phyloP scores from a whole-genome alignment of 2,113 vertebrate species.

The Platichthys flesus region DNA sequence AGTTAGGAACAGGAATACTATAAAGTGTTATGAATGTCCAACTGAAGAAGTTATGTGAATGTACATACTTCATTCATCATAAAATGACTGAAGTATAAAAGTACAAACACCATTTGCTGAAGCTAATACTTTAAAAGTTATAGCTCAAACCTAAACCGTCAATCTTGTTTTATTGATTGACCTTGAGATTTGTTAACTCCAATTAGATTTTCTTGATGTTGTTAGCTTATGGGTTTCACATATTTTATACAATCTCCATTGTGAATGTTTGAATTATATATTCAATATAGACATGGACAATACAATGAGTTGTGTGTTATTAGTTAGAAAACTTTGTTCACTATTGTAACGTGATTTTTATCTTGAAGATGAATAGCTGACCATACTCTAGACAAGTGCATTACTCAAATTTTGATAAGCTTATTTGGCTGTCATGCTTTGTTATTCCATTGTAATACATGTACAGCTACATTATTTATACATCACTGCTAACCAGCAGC shows the following conservation, averaged over 20 bases:
- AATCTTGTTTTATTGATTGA: too few relatives aligned
- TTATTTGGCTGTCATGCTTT: not conserved
- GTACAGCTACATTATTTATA: not conserved
- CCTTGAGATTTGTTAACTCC: too few relatives aligned
- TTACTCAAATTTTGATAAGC: not conserved
- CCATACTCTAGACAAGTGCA: not conserved
- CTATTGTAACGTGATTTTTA: not conserved
- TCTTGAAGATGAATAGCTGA: not conserved
- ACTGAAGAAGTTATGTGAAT: not conserved
- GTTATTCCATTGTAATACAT: not conserved
- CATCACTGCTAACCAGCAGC: too few relatives aligned
- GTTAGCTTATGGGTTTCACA: too few relatives aligned
- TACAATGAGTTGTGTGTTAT: not conserved
- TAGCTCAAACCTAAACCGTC: too few relatives aligned
- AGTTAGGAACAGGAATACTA: not conserved
- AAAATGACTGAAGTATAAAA: too few relatives aligned
- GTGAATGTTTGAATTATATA: not conserved
- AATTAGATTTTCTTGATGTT: too few relatives aligned
- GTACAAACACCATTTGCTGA: too few relatives aligned
- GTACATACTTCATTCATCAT: too few relatives aligned
- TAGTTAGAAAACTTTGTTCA: not conserved
- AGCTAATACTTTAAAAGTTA: too few relatives aligned
- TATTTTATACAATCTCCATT: not conserved
- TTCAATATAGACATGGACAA: not conserved
- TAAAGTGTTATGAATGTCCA: not conserved